Evolutionary conservation across 2,113 vertebrate species (phyloP).

Genomic region (Lutjanus erythropterus): DNA sequence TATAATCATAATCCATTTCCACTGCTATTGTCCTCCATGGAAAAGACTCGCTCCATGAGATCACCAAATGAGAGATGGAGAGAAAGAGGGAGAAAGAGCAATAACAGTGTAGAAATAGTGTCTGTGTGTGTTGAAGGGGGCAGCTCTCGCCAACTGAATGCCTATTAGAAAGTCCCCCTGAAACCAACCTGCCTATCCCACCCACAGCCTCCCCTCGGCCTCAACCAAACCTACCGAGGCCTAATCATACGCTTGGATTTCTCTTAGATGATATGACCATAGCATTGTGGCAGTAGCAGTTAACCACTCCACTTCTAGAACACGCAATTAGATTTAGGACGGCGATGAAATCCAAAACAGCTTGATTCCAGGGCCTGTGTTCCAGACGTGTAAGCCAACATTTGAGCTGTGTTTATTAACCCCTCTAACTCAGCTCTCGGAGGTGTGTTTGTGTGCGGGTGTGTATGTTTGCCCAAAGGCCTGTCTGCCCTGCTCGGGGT

Average conservation of each 20-base stretch:
- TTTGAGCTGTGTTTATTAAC: slow-evolving; percentile 71
- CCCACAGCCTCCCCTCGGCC: slow-evolving; percentile 61
- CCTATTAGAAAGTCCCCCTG: slow-evolving; percentile 72
- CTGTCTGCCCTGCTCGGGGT: slow-evolving; percentile 56
- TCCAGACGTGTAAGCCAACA: slow-evolving; percentile 37
- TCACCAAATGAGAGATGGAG: slow-evolving; percentile 72
- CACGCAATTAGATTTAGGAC: slow-evolving; percentile 66
- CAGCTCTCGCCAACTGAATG: slow-evolving; percentile 63
- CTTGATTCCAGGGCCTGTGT: slow-evolving; percentile 40
- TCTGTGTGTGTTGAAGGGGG: slow-evolving; percentile 26
- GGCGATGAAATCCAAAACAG: slow-evolving; percentile 56
- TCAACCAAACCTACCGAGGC: slow-evolving; percentile 65
- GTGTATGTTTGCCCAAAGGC: slow-evolving; percentile 58
- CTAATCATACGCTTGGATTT: slow-evolving; percentile 81
- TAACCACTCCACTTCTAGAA: slow-evolving; percentile 65
- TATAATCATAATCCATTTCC: slow-evolving; percentile 83
- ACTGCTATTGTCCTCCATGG: slow-evolving; percentile 77
- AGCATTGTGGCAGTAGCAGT: slow-evolving; percentile 42
- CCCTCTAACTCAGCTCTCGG: slow-evolving; percentile 45
- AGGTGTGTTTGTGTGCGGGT: slow-evolving; percentile 16
- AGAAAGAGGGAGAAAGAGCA: slow-evolving; percentile 51
- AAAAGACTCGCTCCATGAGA: slow-evolving; percentile 70
- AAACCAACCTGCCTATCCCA: slow-evolving; percentile 64
- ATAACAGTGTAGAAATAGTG: slow-evolving; percentile 46
- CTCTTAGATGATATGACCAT: slow-evolving; percentile 71